Conservation (phyloP, 2,797 vertebrate genomes). For the Microctenopoma stevenorrisi region DNA sequence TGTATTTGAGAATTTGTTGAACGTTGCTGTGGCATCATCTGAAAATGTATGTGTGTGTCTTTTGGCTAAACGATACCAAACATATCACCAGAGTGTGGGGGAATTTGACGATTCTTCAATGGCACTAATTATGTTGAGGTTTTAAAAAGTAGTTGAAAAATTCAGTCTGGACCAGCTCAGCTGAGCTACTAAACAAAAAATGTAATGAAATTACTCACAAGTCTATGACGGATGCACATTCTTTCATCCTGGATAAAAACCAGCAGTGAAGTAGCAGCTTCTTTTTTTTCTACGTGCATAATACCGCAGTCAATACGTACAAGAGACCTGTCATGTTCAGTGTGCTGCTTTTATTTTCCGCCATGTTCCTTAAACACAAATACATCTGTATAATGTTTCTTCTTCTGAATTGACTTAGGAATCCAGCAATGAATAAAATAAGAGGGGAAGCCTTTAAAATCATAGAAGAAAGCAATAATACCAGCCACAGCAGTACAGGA, state of each 20-base stretch:
- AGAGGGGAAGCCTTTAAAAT: conserved; percentile 8
- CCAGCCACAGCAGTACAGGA: background rate
- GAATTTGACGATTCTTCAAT: background rate
- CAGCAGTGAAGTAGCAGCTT: too few species aligned
- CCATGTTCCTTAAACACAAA: background rate
- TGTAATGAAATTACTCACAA: too few species aligned
- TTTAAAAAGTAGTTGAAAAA: background rate
- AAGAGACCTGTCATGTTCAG: background rate
- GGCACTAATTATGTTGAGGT: background rate
- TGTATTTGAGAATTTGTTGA: background rate
- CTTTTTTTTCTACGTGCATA: too few species aligned
- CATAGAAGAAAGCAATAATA: too few species aligned
- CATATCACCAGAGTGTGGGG: background rate
- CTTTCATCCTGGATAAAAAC: too few species aligned
- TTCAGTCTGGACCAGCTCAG: too few species aligned
- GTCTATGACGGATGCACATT: too few species aligned
- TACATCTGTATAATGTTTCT: too few species aligned
- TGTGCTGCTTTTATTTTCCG: background rate
- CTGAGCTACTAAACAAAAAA: too few species aligned
- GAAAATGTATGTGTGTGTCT: background rate
- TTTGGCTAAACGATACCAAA: background rate
- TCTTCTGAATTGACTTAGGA: background rate
- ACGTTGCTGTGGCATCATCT: background rate
- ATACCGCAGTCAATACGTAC: background rate
- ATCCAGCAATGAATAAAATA: conserved; percentile 3